Evolutionary conservation across 1,140 invertebrate species (phyloP).

Genomic region (Drosophila athabasca): DNA sequence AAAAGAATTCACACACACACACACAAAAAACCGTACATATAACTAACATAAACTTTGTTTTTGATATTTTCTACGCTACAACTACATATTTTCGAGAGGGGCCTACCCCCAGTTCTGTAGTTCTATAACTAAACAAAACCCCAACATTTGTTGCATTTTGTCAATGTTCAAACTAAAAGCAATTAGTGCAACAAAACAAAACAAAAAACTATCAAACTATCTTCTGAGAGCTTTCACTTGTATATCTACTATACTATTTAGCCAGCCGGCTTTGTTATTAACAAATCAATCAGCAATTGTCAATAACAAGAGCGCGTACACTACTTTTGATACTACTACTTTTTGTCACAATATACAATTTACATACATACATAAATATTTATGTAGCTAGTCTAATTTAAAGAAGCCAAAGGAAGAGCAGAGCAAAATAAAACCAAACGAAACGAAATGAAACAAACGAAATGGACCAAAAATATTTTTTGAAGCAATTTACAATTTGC

Average conservation of each 20-base stretch:
- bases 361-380: slow-evolving; percentile 40
- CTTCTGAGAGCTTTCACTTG: slow-evolving; percentile 60
- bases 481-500: slow-evolving; percentile 67
- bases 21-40: slow-evolving; percentile 17
- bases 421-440: background rate
- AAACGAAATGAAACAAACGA: slow-evolving; percentile 34
- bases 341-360: slow-evolving; percentile 80
- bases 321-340: slow-evolving; percentile 78
- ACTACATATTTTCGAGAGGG: slow-evolving; percentile 23
- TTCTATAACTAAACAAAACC: slow-evolving; percentile 53
- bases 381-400: slow-evolving; percentile 71
- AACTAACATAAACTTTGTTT: slow-evolving; percentile 54
- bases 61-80: slow-evolving; percentile 41
- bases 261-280: slow-evolving; percentile 52
- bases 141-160: slow-evolving; percentile 75
- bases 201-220: slow-evolving; percentile 19
- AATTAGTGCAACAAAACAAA: slow-evolving; percentile 53
- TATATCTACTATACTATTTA: slow-evolving; percentile 40
- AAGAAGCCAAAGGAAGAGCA: slow-evolving; percentile 29
- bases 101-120: background rate
- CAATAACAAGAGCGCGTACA: slow-evolving; percentile 62
- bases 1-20: background rate
- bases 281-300: slow-evolving; percentile 49
- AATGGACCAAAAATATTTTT: slow-evolving; percentile 58
- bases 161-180: slow-evolving; percentile 68